A percentile compares a stretch with the other conserved stretches of the same genome.
Evolutionary conservation across 2,797 vertebrate species (phyloP).

Genomic region (Poecilia velifera): DNA sequence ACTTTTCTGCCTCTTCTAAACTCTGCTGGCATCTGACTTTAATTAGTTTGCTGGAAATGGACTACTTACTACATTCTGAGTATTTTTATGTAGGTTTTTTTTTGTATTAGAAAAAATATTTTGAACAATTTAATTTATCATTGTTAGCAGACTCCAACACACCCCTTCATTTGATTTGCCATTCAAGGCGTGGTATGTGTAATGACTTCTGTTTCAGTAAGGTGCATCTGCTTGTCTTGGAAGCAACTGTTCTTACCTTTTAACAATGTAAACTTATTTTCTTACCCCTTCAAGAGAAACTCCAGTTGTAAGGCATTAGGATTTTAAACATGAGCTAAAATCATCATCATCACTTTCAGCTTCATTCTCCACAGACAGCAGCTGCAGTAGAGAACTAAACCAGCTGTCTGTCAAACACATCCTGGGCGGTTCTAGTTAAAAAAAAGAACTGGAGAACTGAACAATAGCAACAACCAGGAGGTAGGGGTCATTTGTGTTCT

Average conservation of each 20-base stretch:
- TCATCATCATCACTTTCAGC: conserved; percentile 10
- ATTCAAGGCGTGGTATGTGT: conserved; percentile 10
- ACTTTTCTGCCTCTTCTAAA: conserved; percentile 51
- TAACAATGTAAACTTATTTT: neutral
- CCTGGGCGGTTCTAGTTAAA: conserved; percentile 9
- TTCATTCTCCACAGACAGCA: conserved; percentile 12
- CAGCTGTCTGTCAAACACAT: conserved; percentile 32
- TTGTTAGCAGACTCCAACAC: conserved; percentile 41
- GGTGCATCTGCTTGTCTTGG: neutral
- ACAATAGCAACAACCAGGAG: conserved; percentile 18
- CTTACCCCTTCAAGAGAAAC: conserved; percentile 8
- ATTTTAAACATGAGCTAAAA: conserved; percentile 8
- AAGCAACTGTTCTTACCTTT: neutral
- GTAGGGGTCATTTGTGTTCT: conserved; percentile 31
- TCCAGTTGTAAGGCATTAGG: conserved; percentile 19
- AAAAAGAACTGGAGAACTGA: conserved; percentile 7
- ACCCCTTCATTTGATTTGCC: conserved; percentile 36
- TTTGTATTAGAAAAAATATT: conserved; percentile 18
- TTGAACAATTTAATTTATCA: conserved; percentile 35
- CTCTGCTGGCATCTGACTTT: conserved; percentile 56
- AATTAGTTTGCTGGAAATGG: conserved; percentile 57
- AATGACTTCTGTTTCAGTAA: conserved; percentile 2
- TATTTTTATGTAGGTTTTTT: neutral
- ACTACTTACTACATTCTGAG: conserved; percentile 27
- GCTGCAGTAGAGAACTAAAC: conserved; percentile 25